Evolutionary conservation across 2,888 invertebrate species (phyloP), one percentile per base, ranked within the genome.

Genomic region (Graphium colonna): DNA sequence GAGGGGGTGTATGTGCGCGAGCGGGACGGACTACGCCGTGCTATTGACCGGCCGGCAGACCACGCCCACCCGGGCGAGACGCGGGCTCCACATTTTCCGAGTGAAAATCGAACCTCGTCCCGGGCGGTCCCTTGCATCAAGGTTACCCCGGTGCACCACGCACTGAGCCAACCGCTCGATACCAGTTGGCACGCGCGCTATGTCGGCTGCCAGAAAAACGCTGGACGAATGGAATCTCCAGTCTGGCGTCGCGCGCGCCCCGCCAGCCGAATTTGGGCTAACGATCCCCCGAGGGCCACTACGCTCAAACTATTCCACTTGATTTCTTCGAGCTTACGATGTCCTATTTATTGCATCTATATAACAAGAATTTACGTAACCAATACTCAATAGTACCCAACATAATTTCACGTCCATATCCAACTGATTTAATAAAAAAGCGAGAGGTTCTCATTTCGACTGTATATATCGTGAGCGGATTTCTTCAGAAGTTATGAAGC

Each of bases 41-140:
- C 88, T 89, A 89, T 89, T 88, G 89, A 89, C 89, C 89, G 89
- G 87, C 86, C 71, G 66, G 79, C 71, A 85, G 81, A 76, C 88
- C 88, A 88, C 88, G 88, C 88, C 88, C 82, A 88, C 88, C 83
- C 84, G 85, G 86, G 85, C 79, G 79, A 86, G 84, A 84, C 82
- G 82, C 80, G 83, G 73, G 75, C 82, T 82, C 83, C 77, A 76
- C 80, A 81, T 81, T 79, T 70, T 82, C 88, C 88, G 86, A 87
- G 88, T 88, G 86, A 85, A 86, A 88, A 89, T 88, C 88, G 88
- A 88, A 85, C 81, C 78, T 75, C 80, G 76, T 80, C 86, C 88
- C 88, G 88, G 88, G 86, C 87, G 74, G 70, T 65, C 73, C 73
- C 69, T 80, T 84, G 69, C 78, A 80, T 69, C 84, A 86, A 86